Evolutionary conservation across 2,797 vertebrate genomes (phyloP).

Genomic region (Menidia menidia): DNA sequence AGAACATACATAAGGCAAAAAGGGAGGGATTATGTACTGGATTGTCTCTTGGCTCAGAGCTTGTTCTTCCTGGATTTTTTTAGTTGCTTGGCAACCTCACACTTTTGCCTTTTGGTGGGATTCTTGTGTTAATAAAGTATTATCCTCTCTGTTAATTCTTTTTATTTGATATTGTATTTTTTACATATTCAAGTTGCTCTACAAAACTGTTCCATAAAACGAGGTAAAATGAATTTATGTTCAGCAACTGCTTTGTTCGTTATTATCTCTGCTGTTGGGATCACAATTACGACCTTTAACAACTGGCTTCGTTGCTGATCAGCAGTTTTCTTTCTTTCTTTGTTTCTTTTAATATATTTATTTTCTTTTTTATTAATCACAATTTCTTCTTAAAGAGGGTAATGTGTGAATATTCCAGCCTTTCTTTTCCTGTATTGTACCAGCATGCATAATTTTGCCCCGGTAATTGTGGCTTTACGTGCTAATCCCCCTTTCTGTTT

Average conservation of each 20-base stretch:
- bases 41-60: conserved; percentile 7
- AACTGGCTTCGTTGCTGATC: neutral
- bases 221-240: neutral
- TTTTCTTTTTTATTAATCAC: neutral
- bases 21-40: neutral
- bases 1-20: neutral
- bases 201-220: neutral
- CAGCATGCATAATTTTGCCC: conserved; percentile 40
- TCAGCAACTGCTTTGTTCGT: no score
- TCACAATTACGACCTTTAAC: neutral
- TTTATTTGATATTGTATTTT: neutral
- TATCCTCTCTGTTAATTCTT: neutral
- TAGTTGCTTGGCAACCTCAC: conserved; percentile 28
- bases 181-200: no score
- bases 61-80: conserved; percentile 14
- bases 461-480: conserved; percentile 36
- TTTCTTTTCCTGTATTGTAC: conserved; percentile 26
- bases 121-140: conserved; percentile 3
- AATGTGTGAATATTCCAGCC: conserved; percentile 6
- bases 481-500: conserved; percentile 70
- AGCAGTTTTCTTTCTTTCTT: neutral
- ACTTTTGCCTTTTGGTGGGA: conserved; percentile 1
- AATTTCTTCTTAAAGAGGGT: conserved; percentile 7
- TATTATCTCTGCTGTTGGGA: neutral
- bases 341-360: no score